A percentile compares a stretch with the other conserved stretches of the same genome.
phyloP scores from a whole-genome alignment of 2,797 vertebrate genomes.

The Cheracebus regulus region DNA sequence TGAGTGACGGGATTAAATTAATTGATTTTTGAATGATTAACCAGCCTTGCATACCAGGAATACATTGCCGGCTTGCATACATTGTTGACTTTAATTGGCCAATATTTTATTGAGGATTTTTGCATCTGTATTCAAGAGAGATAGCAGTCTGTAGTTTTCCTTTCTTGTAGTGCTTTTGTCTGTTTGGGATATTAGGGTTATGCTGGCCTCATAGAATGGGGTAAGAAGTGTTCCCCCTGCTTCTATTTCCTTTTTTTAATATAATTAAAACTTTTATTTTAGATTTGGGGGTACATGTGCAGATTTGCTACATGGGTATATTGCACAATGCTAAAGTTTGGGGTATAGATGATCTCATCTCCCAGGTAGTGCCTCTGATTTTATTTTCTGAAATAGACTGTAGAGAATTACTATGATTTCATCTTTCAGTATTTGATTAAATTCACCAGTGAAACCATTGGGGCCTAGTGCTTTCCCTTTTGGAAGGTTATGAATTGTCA shows the following conservation, averaged over 20 bases:
- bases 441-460: background rate
- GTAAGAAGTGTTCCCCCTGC: background rate
- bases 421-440: background rate
- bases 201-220: background rate
- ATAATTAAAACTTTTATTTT: background rate
- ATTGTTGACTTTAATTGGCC: background rate
- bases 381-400: background rate
- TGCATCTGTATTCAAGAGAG: background rate
- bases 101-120: conserved; percentile 24
- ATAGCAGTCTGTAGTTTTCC: background rate
- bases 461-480: background rate
- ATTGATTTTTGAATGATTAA: conserved; percentile 33
- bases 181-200: background rate
- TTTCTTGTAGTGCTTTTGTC: conserved; percentile 15
- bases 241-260: background rate
- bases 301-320: background rate
- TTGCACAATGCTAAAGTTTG: background rate
- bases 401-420: background rate
- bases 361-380: background rate
- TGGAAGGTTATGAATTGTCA: background rate
- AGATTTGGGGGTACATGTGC: background rate
- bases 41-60: background rate
- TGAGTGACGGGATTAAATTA: background rate
- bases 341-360: background rate
- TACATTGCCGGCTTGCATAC: background rate